Base-by-base conservation (phyloP, 2,888 invertebrate genomes). In the Andrena flavipes region DNA sequence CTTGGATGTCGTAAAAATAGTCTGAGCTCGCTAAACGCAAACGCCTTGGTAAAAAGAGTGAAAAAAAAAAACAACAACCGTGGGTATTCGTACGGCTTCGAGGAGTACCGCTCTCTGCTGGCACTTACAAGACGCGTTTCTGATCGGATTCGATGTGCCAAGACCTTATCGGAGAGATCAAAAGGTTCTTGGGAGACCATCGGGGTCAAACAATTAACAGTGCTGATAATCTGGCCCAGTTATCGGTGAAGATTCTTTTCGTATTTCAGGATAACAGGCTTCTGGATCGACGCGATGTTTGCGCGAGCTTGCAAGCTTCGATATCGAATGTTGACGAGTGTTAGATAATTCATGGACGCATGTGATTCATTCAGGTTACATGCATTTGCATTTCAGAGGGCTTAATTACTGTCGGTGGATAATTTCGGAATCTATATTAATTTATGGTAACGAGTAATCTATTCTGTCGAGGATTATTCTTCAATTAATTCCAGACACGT, bases 1-100 rank as follows among this genome's bases (percentile, higher is more conserved):
- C 82, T 78, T 74, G 74, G 77, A 68, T 64, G 59, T 64, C 74
- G 70, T 81, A 82, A 82, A 84, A 84, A 84, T 84, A 84, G 48
- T 63, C 69, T 49, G 48, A 75, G 16, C 64, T 67, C 48, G 76
- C 76, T 76, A 60, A 76, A 74, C 80, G 56, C 67, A 67, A 76
- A 76, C 67, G n/a, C 48, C 33, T 59, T 20, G 73, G 63, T 71
- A 51, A 77, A 72, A 56, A 13, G 42, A 42, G n/a, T n/a, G 42
- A 42, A 13, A 33, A 42, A 4, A 42, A 42, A 42, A 42, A 42
- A 42, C 42, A 42, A 42, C 42, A 42, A 51, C 26, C 48, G 2
- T 33, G 48, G 35, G 69, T 49, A 23, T 64, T 69, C 56, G 26
- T 63, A 29, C 35, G 26, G 30, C 48, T 48, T 2, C 2, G 29